Evolutionary conservation across 2,797 vertebrate genomes (phyloP), one percentile per base, ranked within the genome.

Genomic region (Aphelocoma californica): DNA sequence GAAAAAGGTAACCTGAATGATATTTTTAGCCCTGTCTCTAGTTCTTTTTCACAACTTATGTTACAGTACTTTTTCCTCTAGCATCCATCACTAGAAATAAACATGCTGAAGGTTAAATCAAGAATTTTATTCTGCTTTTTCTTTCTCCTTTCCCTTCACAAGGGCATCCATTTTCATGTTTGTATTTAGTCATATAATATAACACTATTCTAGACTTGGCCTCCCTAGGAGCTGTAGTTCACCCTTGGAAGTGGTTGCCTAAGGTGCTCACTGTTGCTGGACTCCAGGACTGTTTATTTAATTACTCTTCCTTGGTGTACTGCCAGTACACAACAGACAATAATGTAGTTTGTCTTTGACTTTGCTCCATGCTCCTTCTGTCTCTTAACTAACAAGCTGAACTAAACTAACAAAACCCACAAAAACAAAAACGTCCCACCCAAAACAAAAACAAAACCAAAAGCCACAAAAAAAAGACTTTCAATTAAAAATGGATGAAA

Each of bases 221-320:
- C 32, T 72, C 21, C 65, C 29, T 65, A 60, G 45, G 32, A 88
- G 19, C 24, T 89, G 47, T 17, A 84, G 56, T 81, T 92, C 73
- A 66, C 53, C 81, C 60, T 92, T 85, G 77, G 44, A 84, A 89
- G 56, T 19, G 81, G 40, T 74, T 81, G 64, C 71, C 66, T 85
- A 53, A 77, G 86, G 70, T 93, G 13, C 17, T 87, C 66, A 40
- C 69, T 70, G 47, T 56, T 34, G 12, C 36, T 89, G 51, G 50
- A 91, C 90, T 90, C 47, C 44, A 74, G 51, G 28, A 82, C 57
- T 88, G 24, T 69, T 92, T 75, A 90, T 88, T 87, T 96, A 90
- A 95, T 86, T 91, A 83, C 34, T 65, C 38, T 94, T 81, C 24
- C 38, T 85, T 92, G 88, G 61, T 77, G 48, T 80, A 42, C 56